Evolutionary conservation across 2,888 invertebrate species (phyloP).

Genomic region (Drosophila robusta): DNA sequence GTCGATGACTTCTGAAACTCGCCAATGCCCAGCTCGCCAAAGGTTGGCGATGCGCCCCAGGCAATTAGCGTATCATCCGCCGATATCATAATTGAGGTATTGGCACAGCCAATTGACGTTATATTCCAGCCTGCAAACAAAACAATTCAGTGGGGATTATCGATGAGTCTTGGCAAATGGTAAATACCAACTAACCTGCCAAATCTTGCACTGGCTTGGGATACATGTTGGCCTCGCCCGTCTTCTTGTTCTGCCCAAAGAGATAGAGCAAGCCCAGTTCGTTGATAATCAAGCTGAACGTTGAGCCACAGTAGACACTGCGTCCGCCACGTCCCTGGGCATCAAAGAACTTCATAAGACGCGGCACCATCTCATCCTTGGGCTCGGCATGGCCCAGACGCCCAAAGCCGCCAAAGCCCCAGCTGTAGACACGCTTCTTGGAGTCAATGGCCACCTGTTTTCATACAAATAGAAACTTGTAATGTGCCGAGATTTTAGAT

Average conservation of each 20-base stretch:
- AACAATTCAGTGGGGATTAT: too few species aligned
- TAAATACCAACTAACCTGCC: slow-evolving; percentile 86
- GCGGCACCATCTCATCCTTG: slow-evolving; percentile 94
- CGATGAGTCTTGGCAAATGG: too few species aligned
- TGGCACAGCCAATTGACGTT: slow-evolving; percentile 92
- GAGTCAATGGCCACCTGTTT: slow-evolving; percentile 92
- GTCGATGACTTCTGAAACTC: slow-evolving; percentile 95
- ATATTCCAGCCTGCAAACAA: slow-evolving; percentile 92
- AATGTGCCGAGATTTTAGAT: background rate
- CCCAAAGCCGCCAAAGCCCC: slow-evolving; percentile 98
- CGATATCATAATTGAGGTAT: slow-evolving; percentile 93
- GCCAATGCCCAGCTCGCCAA: slow-evolving; percentile 96
- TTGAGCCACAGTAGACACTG: slow-evolving; percentile 93
- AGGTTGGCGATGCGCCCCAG: slow-evolving; percentile 97
- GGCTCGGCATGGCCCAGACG: slow-evolving; percentile 96
- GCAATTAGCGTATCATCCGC: slow-evolving; percentile 96
- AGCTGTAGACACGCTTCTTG: slow-evolving; percentile 94
- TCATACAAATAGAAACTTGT: background rate
- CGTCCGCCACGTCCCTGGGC: slow-evolving; percentile 93
- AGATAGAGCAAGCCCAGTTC: slow-evolving; percentile 90
- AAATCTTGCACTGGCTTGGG: slow-evolving; percentile 97
- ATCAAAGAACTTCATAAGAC: slow-evolving; percentile 95
- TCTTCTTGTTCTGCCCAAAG: slow-evolving; percentile 96
- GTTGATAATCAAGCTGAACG: slow-evolving; percentile 94
- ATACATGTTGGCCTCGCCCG: slow-evolving; percentile 98